Conservation (phyloP, 2,113 vertebrate species). For the Dromas ardeola region DNA sequence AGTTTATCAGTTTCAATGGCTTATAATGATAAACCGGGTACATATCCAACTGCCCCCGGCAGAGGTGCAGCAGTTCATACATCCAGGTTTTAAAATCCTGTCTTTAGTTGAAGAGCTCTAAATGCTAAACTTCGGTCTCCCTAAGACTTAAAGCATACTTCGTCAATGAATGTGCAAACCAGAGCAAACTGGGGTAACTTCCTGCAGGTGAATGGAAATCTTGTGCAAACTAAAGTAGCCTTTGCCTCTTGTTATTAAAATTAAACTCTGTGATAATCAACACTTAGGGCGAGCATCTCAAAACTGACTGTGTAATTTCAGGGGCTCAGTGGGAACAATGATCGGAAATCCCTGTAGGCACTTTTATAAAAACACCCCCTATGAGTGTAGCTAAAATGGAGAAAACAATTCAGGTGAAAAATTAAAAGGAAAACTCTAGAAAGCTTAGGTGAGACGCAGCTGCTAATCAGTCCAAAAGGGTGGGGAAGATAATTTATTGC, state of each 20-base stretch:
- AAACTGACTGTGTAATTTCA: neutral
- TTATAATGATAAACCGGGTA: neutral
- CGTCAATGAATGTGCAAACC: neutral
- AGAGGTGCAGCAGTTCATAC: neutral
- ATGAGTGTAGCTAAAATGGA: neutral
- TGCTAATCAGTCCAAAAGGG: slow-evolving; percentile 71
- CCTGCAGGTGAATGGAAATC: neutral
- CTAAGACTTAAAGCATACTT: neutral
- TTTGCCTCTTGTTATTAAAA: neutral
- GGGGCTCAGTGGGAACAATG: neutral
- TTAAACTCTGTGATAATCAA: neutral
- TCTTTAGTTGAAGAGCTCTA: neutral
- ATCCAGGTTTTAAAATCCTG: neutral
- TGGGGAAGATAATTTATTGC: slow-evolving; percentile 76
- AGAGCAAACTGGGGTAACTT: neutral
- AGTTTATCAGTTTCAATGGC: neutral
- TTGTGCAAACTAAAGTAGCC: neutral
- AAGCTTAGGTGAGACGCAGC: neutral
- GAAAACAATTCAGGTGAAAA: slow-evolving; percentile 50
- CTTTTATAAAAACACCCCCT: neutral
- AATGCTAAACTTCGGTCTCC: neutral
- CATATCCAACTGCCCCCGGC: neutral
- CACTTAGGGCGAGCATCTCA: neutral
- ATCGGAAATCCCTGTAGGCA: neutral
- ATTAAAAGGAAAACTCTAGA: slow-evolving; percentile 43